phyloP scores from a whole-genome alignment of 2,888 invertebrate genomes.

The Torymus auratus region DNA sequence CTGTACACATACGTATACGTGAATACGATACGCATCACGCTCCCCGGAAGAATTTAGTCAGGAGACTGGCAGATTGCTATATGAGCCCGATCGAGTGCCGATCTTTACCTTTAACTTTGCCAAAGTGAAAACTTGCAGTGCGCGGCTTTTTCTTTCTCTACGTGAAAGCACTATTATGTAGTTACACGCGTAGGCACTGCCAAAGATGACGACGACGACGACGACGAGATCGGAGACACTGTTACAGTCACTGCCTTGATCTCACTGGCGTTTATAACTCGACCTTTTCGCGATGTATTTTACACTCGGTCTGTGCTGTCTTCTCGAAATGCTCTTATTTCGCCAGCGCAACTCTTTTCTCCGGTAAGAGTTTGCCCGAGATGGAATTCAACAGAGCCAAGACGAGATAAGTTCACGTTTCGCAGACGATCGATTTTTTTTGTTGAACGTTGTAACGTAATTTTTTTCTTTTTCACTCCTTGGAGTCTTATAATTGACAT shows the following conservation, averaged over 20 bases:
- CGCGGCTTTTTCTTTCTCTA: constrained; percentile 6
- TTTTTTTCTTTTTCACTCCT: too few relatives aligned
- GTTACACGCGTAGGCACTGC: constrained; percentile 17
- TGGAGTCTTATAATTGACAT: too few relatives aligned
- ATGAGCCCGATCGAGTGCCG: neutral
- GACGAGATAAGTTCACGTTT: neutral
- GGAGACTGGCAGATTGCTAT: too few relatives aligned
- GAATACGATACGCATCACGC: too few relatives aligned
- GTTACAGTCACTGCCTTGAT: neutral
- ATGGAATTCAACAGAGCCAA: neutral
- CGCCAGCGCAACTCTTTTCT: neutral
- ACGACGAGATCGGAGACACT: neutral
- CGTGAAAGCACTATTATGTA: constrained; percentile 24
- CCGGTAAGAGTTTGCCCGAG: neutral
- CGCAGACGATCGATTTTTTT: neutral
- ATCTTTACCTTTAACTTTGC: constrained; percentile 32
- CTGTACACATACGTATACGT: too few relatives aligned
- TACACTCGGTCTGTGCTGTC: neutral
- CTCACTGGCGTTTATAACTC: neutral
- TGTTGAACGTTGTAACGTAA: too few relatives aligned
- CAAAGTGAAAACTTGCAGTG: constrained; percentile 45
- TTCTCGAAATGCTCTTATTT: neutral
- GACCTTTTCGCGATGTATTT: neutral
- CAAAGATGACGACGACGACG: neutral
- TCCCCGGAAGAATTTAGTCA: too few relatives aligned